A percentile compares a stretch with the other conserved stretches of the same genome.
Evolutionary conservation across 1,140 invertebrate species (phyloP).

Genomic region (Tribolium madens): DNA sequence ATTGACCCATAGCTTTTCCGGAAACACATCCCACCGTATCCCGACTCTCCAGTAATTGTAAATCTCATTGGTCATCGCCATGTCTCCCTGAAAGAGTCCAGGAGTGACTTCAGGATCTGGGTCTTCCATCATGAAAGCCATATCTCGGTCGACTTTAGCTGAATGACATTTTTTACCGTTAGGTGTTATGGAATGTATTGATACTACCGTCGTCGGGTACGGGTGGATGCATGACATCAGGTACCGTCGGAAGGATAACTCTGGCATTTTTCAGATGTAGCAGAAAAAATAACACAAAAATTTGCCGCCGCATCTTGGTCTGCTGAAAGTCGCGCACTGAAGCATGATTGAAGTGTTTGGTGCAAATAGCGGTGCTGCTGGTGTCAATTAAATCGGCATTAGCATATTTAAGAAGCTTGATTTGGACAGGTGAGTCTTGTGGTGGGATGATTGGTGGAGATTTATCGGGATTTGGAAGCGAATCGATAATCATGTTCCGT

Average conservation of each 20-base stretch:
- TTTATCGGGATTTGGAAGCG: neutral
- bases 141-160: slow-evolving; percentile 35
- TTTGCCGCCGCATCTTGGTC: neutral
- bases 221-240: slow-evolving; percentile 65
- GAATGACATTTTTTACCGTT: neutral
- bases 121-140: slow-evolving; percentile 53
- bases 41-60: slow-evolving; percentile 72
- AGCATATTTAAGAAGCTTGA: neutral
- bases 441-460: neutral
- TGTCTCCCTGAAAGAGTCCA: slow-evolving; percentile 77
- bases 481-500: slow-evolving; percentile 18
- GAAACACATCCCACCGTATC: slow-evolving; percentile 75
- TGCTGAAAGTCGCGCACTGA: neutral
- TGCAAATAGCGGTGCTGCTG: slow-evolving; percentile 6
- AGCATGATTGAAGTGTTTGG: neutral
- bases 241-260: slow-evolving; percentile 63
- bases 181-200: neutral
- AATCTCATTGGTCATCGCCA: slow-evolving; percentile 70
- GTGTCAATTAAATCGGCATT: neutral
- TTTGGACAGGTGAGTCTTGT: neutral
- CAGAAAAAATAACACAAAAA: slow-evolving; percentile 14
- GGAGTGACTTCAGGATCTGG: slow-evolving; percentile 77
- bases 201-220: slow-evolving; percentile 64
- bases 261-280: slow-evolving; percentile 29
- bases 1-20: slow-evolving; percentile 73